Percentiles rank a stretch among this genome's conserved stretches.
Conservation (phyloP, 2,888 invertebrate genomes). For the Apodemia mormo region DNA sequence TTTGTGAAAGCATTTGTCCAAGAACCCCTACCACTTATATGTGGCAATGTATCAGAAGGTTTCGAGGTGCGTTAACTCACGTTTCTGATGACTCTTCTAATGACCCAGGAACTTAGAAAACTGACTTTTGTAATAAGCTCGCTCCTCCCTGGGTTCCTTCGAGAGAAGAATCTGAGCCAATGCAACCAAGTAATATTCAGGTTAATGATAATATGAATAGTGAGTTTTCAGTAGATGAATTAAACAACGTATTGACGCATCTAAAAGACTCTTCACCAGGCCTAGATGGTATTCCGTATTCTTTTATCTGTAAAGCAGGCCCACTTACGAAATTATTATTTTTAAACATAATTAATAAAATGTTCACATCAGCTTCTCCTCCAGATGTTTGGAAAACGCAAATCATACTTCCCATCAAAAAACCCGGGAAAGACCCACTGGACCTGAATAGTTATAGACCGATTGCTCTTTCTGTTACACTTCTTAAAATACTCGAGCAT, state of each 20-base stretch:
- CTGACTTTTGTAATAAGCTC: no score
- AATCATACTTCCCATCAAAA: neutral
- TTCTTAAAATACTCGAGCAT: neutral
- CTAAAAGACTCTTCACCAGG: neutral
- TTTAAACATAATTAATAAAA: neutral
- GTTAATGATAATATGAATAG: neutral
- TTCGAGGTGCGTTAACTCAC: neutral
- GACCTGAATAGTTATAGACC: neutral
- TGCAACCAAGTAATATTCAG: no score
- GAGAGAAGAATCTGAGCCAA: no score
- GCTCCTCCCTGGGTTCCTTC: no score
- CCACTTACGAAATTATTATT: neutral
- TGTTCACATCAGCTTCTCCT: neutral
- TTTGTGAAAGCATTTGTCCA: no score
- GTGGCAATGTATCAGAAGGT: neutral
- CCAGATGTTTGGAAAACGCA: neutral
- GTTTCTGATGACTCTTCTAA: neutral
- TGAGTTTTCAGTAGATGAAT: neutral
- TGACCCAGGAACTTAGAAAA: neutral
- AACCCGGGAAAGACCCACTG: neutral
- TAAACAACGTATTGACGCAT: neutral
- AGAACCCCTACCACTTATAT: neutral
- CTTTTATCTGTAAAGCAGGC: neutral
- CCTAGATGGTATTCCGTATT: neutral
- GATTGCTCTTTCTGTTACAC: neutral